Percentiles rank a stretch among this genome's conserved stretches.
These are phyloP conservation scores for Oscheius onirici DNA, from an alignment of 2,888 invertebrate species.

Conservation along the genomic window DNA sequence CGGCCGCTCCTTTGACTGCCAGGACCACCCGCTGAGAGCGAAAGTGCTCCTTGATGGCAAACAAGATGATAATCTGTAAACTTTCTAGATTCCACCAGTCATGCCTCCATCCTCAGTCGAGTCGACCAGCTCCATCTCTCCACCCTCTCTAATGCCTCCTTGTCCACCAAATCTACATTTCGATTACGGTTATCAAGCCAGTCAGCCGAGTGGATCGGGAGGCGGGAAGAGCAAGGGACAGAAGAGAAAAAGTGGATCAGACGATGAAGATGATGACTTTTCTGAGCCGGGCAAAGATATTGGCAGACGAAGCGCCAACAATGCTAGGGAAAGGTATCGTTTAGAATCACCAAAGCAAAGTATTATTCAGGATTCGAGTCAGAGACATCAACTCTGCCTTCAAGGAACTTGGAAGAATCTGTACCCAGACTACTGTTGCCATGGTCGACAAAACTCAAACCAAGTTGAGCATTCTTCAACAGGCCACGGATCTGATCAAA, in stretches of 20 bases:
- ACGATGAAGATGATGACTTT: constrained; percentile 8
- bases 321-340: constrained; percentile 3
- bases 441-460: constrained; percentile 89
- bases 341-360: not conserved
- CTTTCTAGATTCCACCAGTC: constrained; percentile 6
- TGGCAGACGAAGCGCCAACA: constrained; percentile 5
- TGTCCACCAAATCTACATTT: constrained; percentile 2
- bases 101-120: constrained; percentile 11
- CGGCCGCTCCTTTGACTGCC: not conserved
- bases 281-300: not conserved
- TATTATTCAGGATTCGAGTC: constrained; percentile 88
- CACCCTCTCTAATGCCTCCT: constrained; percentile 1
- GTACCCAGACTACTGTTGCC: constrained; percentile 83
- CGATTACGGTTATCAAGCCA: constrained; percentile 6
- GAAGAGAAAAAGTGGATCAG: not conserved
- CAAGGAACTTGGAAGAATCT: constrained; percentile 97
- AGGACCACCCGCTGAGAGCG: not conserved
- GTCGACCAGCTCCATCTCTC: constrained; percentile 10
- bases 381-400: constrained; percentile 98
- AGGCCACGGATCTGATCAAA: constrained; percentile 98
- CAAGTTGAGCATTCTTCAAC: constrained; percentile 95
- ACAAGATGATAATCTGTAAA: not conserved
- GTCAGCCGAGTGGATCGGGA: constrained; percentile 16
- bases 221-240: constrained; percentile 14
- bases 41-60: constrained; percentile 11